Evolutionary conservation across 1,140 invertebrate species (phyloP).

Genomic region (Drosophila paulistorum): DNA sequence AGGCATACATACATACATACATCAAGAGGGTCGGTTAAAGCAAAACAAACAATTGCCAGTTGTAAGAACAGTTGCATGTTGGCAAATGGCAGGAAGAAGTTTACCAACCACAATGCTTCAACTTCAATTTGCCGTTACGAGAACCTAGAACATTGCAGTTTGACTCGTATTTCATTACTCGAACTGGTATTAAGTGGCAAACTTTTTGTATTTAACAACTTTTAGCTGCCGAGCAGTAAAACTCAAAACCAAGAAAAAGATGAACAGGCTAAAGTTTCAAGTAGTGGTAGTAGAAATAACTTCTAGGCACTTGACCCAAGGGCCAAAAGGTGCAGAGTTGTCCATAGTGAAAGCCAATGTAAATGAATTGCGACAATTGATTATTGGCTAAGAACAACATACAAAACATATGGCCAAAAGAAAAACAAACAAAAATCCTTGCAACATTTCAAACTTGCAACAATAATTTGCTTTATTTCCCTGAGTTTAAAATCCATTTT

Average conservation of each 20-base stretch:
- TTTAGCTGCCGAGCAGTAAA: conserved; percentile 72
- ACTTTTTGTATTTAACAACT: conserved; percentile 80
- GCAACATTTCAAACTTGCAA: neutral
- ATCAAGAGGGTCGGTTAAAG: conserved; percentile 48
- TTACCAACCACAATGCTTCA: conserved; percentile 77
- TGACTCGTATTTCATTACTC: conserved; percentile 80
- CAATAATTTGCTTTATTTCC: neutral
- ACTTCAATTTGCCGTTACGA: conserved; percentile 69
- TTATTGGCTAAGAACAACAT: neutral
- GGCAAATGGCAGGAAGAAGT: conserved; percentile 59
- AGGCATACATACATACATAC: conserved; percentile 18
- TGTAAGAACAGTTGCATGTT: conserved; percentile 68
- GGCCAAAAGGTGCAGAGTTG: conserved; percentile 29
- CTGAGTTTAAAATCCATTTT: conserved; percentile 31
- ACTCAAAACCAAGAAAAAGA: conserved; percentile 55
- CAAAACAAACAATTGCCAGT: conserved; percentile 72
- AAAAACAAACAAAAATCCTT: neutral
- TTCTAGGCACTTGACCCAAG: conserved; percentile 71
- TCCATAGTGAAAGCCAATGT: conserved; percentile 4
- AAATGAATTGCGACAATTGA: conserved; percentile 53
- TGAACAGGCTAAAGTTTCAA: conserved; percentile 61
- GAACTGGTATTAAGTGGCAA: conserved; percentile 81
- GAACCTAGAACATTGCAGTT: conserved; percentile 27
- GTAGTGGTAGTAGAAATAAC: conserved; percentile 46
- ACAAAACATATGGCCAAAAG: conserved; percentile 3